A percentile compares a stretch with the other conserved stretches of the same genome.
These are phyloP conservation scores for Eupsilia transversa DNA, from an alignment of 2,888 invertebrate genomes.

Conservation along the genomic window DNA sequence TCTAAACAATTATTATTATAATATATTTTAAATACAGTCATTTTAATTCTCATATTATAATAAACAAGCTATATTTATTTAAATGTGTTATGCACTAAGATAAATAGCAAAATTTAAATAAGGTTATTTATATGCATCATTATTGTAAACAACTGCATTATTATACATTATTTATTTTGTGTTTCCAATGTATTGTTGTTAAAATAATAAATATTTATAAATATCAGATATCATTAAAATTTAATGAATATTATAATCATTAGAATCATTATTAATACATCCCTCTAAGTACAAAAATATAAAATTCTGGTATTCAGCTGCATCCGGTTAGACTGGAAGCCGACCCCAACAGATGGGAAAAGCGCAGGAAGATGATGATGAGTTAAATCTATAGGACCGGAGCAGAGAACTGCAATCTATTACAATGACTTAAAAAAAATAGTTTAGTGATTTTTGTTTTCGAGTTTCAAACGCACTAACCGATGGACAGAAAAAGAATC, in stretches of 20 bases:
- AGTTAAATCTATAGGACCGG: too few species aligned
- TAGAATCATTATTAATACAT: too few species aligned
- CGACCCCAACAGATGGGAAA: too few species aligned
- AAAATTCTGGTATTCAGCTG: too few species aligned
- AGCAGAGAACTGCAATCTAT: too few species aligned
- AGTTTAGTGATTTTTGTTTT: not conserved
- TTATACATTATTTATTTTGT: slow-evolving; percentile 28
- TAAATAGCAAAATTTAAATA: slow-evolving; percentile 43
- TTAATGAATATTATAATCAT: too few species aligned
- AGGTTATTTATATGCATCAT: slow-evolving; percentile 19
- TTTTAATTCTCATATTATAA: slow-evolving; percentile 46
- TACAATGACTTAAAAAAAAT: too few species aligned
- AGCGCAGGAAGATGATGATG: too few species aligned
- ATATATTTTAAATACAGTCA: slow-evolving; percentile 42
- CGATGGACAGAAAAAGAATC: not conserved
- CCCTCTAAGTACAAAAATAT: too few species aligned
- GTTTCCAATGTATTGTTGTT: slow-evolving; percentile 24
- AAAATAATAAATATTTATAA: slow-evolving; percentile 1
- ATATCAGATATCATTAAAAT: too few species aligned
- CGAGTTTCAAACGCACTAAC: not conserved
- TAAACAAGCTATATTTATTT: slow-evolving; percentile 33
- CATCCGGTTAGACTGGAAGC: too few species aligned
- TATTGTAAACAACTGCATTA: slow-evolving; percentile 36
- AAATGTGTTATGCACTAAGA: slow-evolving; percentile 34
- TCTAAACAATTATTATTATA: slow-evolving; percentile 19